Evolutionary conservation across 2,797 vertebrate species (phyloP).

Genomic region (Oryzias dopingdopingensis): DNA sequence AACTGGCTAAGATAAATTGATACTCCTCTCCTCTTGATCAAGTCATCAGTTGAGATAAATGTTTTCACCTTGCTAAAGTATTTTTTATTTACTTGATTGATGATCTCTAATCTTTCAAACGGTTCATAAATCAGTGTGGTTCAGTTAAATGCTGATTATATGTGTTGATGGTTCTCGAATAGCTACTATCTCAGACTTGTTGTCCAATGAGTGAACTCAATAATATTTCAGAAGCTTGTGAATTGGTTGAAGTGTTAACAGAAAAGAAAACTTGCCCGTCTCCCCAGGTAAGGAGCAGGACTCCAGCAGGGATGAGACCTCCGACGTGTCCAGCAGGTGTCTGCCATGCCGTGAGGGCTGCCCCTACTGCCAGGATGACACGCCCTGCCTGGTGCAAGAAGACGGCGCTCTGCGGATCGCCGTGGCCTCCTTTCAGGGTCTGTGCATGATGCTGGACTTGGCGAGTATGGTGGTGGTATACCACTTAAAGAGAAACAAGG

Average conservation of each 20-base stretch:
- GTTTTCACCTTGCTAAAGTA: slow-evolving; percentile 40
- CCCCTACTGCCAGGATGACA: slow-evolving; percentile 86
- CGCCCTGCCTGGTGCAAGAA: slow-evolving; percentile 89
- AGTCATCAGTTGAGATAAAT: slow-evolving; percentile 55
- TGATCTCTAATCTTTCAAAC: slow-evolving; percentile 37
- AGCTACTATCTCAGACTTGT: slow-evolving; percentile 21
- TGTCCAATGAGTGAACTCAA: slow-evolving; percentile 1
- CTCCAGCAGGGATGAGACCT: slow-evolving; percentile 60
- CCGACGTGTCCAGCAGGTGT: slow-evolving; percentile 84
- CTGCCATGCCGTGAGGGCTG: slow-evolving; percentile 92
- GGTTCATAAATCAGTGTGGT: slow-evolving; percentile 40
- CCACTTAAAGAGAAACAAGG: slow-evolving; percentile 94
- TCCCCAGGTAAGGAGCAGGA: slow-evolving; percentile 79
- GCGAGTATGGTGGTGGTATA: slow-evolving; percentile 89
- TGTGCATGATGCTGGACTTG: slow-evolving; percentile 86
- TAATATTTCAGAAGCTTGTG: slow-evolving; percentile 1
- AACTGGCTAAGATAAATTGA: slow-evolving; percentile 28
- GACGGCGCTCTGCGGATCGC: slow-evolving; percentile 86
- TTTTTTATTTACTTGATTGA: slow-evolving; percentile 48
- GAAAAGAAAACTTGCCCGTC: background rate
- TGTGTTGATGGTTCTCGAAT: slow-evolving; percentile 33
- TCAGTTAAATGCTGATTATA: slow-evolving; percentile 37
- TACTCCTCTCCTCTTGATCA: slow-evolving; percentile 33
- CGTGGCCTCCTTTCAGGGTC: slow-evolving; percentile 90
- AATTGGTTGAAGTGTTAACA: background rate